A percentile compares a stretch with the other conserved stretches of the same genome.
Conservation (phyloP, 1,140 invertebrate species). For the Trachymyrmex cornetzi region DNA sequence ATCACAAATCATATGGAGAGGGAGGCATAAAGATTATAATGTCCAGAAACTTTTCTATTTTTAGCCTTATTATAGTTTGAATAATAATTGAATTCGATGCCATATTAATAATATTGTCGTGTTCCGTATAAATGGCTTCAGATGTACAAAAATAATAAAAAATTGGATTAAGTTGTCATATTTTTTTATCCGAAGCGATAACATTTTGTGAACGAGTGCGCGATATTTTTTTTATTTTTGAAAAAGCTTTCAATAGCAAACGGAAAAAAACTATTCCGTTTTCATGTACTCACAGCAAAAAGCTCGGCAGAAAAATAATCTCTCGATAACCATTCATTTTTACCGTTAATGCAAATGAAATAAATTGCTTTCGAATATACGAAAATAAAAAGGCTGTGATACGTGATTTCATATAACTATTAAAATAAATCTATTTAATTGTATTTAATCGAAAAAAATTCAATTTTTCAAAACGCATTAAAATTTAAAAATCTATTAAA, state of each 20-base stretch:
- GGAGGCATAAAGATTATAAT: not conserved
- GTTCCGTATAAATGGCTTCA: not conserved
- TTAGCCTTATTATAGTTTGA: not conserved
- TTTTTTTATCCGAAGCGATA: conserved; percentile 32
- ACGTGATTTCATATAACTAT: not conserved
- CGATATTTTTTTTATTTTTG: conserved; percentile 39
- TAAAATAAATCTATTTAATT: not conserved
- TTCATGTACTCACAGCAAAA: conserved; percentile 17
- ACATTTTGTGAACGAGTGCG: conserved; percentile 26
- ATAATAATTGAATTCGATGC: not conserved
- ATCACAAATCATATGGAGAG: not conserved
- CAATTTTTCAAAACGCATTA: not conserved
- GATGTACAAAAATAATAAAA: conserved; percentile 31
- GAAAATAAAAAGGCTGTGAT: not conserved
- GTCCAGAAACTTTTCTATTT: not conserved
- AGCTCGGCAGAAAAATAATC: conserved; percentile 32
- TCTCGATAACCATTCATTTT: conserved; percentile 36
- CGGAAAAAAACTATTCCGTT: conserved; percentile 29
- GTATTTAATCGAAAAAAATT: not conserved
- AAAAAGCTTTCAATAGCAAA: conserved; percentile 46
- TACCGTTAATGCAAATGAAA: not conserved
- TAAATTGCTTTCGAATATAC: not conserved
- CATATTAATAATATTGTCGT: not conserved
- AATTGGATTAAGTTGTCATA: conserved; percentile 17
- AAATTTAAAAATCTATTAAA: not conserved